Conservation (phyloP, 2,888 invertebrate species). For the Sarcophaga variegata region DNA sequence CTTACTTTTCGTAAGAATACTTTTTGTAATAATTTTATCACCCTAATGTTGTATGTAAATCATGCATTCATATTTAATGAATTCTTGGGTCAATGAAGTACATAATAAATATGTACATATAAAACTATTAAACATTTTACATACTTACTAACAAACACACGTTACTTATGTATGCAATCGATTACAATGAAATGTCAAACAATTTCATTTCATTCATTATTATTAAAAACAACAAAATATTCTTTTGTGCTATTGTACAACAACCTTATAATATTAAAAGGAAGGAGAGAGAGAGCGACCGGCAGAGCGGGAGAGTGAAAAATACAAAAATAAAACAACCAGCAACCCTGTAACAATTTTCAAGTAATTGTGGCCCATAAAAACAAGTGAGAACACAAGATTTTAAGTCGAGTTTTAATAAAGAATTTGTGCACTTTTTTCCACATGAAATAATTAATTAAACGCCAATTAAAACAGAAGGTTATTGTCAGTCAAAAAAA, state of each 20-base stretch:
- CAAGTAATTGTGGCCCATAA: constrained; percentile 5
- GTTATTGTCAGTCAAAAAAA: no score
- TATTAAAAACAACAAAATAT: constrained; percentile 32
- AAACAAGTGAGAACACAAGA: neutral
- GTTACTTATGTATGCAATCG: neutral
- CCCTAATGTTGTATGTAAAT: no score
- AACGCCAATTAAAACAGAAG: no score
- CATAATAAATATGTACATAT: no score
- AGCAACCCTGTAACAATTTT: neutral
- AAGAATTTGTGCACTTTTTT: no score
- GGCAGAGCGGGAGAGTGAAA: neutral
- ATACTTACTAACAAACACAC: no score
- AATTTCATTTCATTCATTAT: constrained; percentile 25
- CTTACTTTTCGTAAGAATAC: no score
- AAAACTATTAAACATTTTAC: no score
- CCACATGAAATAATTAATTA: no score
- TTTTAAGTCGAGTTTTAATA: neutral
- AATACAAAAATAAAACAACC: neutral
- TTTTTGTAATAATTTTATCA: no score
- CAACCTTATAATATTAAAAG: neutral
- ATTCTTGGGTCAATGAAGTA: no score
- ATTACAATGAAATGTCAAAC: constrained; percentile 20
- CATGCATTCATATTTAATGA: no score
- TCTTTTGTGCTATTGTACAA: constrained; percentile 23
- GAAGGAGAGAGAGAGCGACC: neutral